Base-by-base conservation (phyloP, 92 coral and sea anemone genomes). In the Porites rus region DNA sequence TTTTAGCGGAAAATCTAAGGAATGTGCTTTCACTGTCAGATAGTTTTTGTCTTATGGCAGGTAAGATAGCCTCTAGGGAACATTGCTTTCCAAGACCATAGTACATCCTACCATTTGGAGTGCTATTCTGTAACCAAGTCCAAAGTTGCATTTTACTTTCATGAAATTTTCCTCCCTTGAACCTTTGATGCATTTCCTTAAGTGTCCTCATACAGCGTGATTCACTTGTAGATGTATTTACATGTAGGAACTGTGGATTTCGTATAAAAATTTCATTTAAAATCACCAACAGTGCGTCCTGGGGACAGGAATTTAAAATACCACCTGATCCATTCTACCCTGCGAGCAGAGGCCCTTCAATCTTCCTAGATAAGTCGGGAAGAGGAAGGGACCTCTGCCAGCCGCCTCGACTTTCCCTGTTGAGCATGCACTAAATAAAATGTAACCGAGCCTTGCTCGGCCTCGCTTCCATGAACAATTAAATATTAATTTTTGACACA, bases 81-180 rank as follows among this genome's bases (percentile, higher is more conserved):
- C 84, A 87, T 61, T 65, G 62, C 20, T 77, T 82, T 5, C 88
- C 84, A 58, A 88, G 62, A 11, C 83, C 91, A 82, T 88, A 88
- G 58, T 82, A 24, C 25, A 24, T 24, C 25, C 25, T 24, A 82
- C 87, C 87, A 54, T 60, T 22, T 6, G n/a, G 17, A 46, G 73
- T 74, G 7, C 64, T 51, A 46, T 82, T 51, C 21, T 53, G 50
- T 53, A 82, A 38, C 80, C 80, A 82, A 18, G 54, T 24, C 88
- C 88, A 83, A 18, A 83, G 71, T 19, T 43, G 20, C 82, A 75
- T 84, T 52, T 1, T 74, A 28, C 88, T 84, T 75, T 53, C 88
- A 73, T 84, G 88, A 60, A 74, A 74, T 24, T 84, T 74, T 38
- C 51, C 72, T 31, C 75, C 10, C 54, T 74, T 52, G 19, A 25